Evolutionary conservation across 2,888 invertebrate species (phyloP).

Genomic region (Eledone cirrhosa): DNA sequence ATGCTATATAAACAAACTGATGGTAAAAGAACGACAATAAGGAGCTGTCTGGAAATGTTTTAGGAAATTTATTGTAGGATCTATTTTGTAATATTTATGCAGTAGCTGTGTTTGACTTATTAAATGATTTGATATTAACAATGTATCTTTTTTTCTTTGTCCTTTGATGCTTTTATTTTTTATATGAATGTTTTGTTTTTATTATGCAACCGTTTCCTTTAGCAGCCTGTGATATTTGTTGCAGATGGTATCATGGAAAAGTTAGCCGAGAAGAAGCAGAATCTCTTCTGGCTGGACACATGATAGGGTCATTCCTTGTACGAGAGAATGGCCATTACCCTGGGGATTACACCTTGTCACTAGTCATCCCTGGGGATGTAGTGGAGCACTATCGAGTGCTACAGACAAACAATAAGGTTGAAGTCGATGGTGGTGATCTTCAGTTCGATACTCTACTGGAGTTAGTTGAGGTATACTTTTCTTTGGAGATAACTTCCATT

Average conservation of each 20-base stretch:
- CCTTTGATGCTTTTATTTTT: too few relatives aligned
- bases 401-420: slow-evolving; percentile 83
- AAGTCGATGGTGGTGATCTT: slow-evolving; percentile 89
- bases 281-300: slow-evolving; percentile 75
- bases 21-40: too few relatives aligned
- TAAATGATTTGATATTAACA: too few relatives aligned
- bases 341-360: slow-evolving; percentile 97
- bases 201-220: too few relatives aligned
- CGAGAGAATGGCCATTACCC: slow-evolving; percentile 99
- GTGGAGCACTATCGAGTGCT: slow-evolving; percentile 96
- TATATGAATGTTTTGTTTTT: too few relatives aligned
- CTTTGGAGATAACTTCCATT: slow-evolving; percentile 15
- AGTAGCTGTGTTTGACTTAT: too few relatives aligned
- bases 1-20: too few relatives aligned
- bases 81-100: too few relatives aligned
- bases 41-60: too few relatives aligned
- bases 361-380: slow-evolving; percentile 80
- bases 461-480: slow-evolving; percentile 80
- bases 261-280: slow-evolving; percentile 95
- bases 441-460: slow-evolving; percentile 94
- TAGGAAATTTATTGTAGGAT: too few relatives aligned
- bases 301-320: slow-evolving; percentile 88
- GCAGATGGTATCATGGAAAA: slow-evolving; percentile 96
- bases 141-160: too few relatives aligned
- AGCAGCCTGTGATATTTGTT: slow-evolving; percentile 28